Evolutionary conservation across 2,113 vertebrate genomes (phyloP), one percentile per base, ranked within the genome.

Genomic region (Ochotona princeps): DNA sequence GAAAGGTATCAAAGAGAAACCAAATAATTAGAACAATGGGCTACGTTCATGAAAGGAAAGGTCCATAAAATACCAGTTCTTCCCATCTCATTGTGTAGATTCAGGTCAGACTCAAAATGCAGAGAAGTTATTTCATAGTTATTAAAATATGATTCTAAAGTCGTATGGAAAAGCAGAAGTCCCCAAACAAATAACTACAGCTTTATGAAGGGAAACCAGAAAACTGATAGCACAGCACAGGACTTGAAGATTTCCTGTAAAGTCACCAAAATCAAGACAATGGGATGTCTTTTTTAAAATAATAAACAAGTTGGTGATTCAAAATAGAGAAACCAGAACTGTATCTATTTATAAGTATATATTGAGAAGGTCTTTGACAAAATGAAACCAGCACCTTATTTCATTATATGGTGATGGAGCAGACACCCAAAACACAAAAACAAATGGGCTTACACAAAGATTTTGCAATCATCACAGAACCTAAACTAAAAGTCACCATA

Each of bases 41-140:
- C 35, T n/a, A 78, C 72, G 21, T 61, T 87, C 35, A 69, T 76
- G 9, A 21, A 61, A 44, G 78, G n/a, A 9, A 90, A 89, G 67
- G 51, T 21, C 35, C 14, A 35, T 32, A 70, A 30, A 2, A 72
- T 49, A 3, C 72, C 9, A 17, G 8, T 90, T 78, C 47, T 83
- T 83, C 70, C 17, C 26, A 80, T 54, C n/a, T 11, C 78, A 61
- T 72, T n/a, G 32, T 54, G 25, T 75, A 86, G 51, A 82, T 54
- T 87, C 70, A 35, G 11, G 2, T 12, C 38, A 28, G 57, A 2
- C 15, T 44, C 15, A 54, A 89, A 76, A 15, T 57, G 35, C 21
- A 30, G 32, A 32, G 17, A 83, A 26, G 11, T 60, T 54, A 63
- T 75, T n/a, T 83, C 54, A 28, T 44, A 15, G 28, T 54, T 87